A percentile compares a stretch with the other conserved stretches of the same genome.
Evolutionary conservation across 2,113 vertebrate species (phyloP).

Genomic region (Varanus salvator): DNA sequence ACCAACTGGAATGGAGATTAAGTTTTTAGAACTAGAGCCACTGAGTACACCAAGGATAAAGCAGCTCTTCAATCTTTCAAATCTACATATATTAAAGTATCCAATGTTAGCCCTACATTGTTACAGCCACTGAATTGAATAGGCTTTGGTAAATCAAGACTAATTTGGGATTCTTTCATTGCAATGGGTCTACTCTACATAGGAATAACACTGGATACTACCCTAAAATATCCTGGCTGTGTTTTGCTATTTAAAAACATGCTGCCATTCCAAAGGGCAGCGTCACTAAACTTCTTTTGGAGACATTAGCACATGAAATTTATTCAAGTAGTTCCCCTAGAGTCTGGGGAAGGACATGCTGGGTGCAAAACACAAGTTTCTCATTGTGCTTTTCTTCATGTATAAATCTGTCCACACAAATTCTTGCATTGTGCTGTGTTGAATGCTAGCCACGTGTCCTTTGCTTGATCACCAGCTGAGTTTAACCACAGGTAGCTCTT

Average conservation of each 20-base stretch:
- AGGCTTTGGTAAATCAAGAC: too few relatives aligned
- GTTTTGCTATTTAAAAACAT: conserved; percentile 40
- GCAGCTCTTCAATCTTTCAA: conserved; percentile 53
- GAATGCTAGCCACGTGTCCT: not conserved
- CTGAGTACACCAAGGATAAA: conserved; percentile 56
- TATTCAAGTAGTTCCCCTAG: conserved; percentile 76
- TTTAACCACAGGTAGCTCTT: conserved; percentile 30
- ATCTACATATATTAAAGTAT: conserved; percentile 15
- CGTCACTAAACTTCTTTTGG: conserved; percentile 64
- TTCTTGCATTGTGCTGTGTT: not conserved
- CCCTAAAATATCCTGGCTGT: conserved; percentile 39
- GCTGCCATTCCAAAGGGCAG: conserved; percentile 45
- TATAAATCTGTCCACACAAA: conserved; percentile 17
- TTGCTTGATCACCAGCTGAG: not conserved
- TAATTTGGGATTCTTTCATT: too few relatives aligned
- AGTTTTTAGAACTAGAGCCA: conserved; percentile 45
- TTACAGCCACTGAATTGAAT: too few relatives aligned
- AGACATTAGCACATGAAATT: conserved; percentile 60
- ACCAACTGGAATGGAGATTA: conserved; percentile 59
- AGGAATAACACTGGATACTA: too few relatives aligned
- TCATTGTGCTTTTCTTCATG: conserved; percentile 40
- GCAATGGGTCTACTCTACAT: too few relatives aligned
- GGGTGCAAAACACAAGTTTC: conserved; percentile 38
- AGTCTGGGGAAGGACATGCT: conserved; percentile 69
- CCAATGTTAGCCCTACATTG: too few relatives aligned